Conservation (phyloP, 2,113 vertebrate genomes). For the Paradoxurus hermaphroditus region DNA sequence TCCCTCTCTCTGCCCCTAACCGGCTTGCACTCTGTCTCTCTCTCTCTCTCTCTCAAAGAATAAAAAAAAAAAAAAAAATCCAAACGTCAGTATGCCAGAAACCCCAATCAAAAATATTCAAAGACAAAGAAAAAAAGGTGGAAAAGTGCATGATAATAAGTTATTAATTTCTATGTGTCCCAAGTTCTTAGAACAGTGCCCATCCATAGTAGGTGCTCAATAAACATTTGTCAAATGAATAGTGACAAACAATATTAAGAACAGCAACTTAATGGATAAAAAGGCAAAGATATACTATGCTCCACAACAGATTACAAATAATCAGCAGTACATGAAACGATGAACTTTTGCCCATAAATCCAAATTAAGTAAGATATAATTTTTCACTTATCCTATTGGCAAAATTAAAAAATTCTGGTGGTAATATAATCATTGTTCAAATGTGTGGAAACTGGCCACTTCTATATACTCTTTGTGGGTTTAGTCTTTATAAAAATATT, state of each 20-base stretch:
- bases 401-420: not conserved
- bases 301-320: not conserved
- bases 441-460: not conserved
- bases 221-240: not conserved
- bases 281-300: not conserved
- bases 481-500: not conserved
- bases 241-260: not conserved
- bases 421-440: not conserved
- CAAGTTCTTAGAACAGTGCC: not conserved
- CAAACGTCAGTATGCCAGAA: not conserved
- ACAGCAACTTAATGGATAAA: not conserved
- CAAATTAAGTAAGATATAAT: not conserved
- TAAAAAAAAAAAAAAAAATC: no score
- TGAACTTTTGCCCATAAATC: not conserved
- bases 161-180: not conserved
- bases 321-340: not conserved
- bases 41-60: no score
- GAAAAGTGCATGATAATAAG: not conserved
- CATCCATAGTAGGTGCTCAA: not conserved
- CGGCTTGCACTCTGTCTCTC: no score
- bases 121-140: not conserved
- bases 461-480: not conserved
- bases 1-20: no score
- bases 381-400: not conserved
- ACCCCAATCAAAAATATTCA: not conserved